phyloP scores from a whole-genome alignment of 2,113 vertebrate genomes.

The Conger conger region DNA sequence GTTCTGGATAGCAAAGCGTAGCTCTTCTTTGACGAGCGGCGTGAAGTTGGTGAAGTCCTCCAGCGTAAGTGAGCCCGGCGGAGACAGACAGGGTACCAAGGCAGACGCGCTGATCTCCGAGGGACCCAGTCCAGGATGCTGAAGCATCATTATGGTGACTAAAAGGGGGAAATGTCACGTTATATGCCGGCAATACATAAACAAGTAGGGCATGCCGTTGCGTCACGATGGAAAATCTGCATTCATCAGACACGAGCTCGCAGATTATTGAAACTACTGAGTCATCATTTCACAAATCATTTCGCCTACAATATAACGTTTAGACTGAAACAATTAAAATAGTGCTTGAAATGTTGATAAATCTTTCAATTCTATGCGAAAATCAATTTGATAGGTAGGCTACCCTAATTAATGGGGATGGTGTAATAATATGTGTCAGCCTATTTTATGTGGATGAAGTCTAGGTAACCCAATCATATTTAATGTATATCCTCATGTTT shows the following conservation, averaged over 20 bases:
- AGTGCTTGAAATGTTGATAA: too few species aligned
- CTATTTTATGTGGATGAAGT: neutral
- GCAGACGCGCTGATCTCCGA: constrained; percentile 91
- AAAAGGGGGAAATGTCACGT: constrained; percentile 13
- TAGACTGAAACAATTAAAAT: too few species aligned
- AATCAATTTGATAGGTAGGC: too few species aligned
- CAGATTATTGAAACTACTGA: neutral
- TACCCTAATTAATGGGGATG: too few species aligned
- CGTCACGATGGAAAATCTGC: neutral
- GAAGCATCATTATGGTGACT: constrained; percentile 92
- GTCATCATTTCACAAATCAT: neutral
- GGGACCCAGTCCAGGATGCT: constrained; percentile 83
- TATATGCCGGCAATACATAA: neutral
- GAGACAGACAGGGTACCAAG: constrained; percentile 89
- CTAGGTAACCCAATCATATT: neutral
- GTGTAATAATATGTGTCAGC: neutral
- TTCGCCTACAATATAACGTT: neutral
- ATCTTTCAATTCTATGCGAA: too few species aligned
- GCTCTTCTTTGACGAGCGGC: constrained; percentile 89
- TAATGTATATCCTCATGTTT: neutral
- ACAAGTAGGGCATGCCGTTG: neutral
- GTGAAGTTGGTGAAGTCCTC: constrained; percentile 92
- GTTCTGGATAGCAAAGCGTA: constrained; percentile 88
- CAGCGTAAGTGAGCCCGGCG: constrained; percentile 83
- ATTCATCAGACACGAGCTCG: neutral